Base-by-base conservation (phyloP, 2,113 vertebrate genomes). In the Proteles cristata region DNA sequence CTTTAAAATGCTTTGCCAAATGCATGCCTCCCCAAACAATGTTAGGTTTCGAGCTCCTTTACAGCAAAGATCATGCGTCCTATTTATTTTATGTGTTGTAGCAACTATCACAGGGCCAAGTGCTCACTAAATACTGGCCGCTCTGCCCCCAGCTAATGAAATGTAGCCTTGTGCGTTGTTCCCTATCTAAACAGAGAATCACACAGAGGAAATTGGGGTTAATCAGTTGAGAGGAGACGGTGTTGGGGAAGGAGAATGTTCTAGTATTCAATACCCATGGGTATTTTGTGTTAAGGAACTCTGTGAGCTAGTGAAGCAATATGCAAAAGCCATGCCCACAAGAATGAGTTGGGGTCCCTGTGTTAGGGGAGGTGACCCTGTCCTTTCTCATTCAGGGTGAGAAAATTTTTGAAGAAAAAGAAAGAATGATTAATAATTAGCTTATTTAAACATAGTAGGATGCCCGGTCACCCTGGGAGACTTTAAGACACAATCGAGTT, bases 251-350 rank as follows among this genome's bases (percentile, higher is more conserved):
- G 39, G 9, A 19, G 11, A 11, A 50, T 4, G 4, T 28, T 84
- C n/a, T n/a, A 0, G 19, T 8, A 5, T 16, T 28, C 33, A 55
- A 1, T 7, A 6, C 10, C 82, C 33, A 31, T 39, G 48, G 23
- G 11, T 33, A n/a, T 7, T 85, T 25, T 11, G n/a, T 4, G 15
- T 19, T 16, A 15, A 71, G 11, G 15, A 28, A 2, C 7, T 55
- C 43, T 45, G 17, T 2, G 1, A n/a, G 26, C 55, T 25, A 3
- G 17, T 17, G 2, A 76, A 65, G 66, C 50, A 2, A 12, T 1
- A 0, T 0, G 7, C 65, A 16, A n/a, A 55, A 76, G n/a, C 11
- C 12, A 4, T 11, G 33, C 5, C n/a, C 11, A 1, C 0, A 3
- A 68, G 66, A 21, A 35, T 35, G 53, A 43, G 21, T 50, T 6